phyloP scores from a whole-genome alignment of 2,113 vertebrate genomes.

The Elephantulus edwardii region DNA sequence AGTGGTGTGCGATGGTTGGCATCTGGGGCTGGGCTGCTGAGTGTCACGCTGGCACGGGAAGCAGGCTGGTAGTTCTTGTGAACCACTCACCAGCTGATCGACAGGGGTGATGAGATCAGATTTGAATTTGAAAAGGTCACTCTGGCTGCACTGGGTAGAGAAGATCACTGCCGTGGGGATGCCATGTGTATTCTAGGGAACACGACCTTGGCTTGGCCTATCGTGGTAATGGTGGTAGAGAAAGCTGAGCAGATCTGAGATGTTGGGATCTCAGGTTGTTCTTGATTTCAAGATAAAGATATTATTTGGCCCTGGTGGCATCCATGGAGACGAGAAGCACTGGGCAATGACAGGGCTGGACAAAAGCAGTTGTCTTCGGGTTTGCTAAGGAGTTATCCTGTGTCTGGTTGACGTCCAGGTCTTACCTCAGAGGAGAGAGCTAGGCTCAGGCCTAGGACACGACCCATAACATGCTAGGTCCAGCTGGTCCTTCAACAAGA shows the following conservation, averaged over 20 bases:
- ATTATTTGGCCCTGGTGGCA: background rate
- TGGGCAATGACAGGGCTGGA: background rate
- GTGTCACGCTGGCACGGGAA: no score
- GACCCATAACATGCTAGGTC: fast-evolving
- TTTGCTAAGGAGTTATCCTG: fast-evolving
- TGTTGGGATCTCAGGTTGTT: background rate
- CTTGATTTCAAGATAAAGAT: background rate
- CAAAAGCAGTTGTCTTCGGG: background rate
- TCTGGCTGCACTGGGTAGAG: no score
- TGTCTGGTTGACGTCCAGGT: background rate
- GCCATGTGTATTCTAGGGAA: no score
- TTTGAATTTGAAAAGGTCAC: no score
- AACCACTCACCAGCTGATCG: no score
- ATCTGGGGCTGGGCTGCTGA: no score
- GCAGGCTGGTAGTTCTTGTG: no score
- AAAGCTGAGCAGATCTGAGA: background rate
- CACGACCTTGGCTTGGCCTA: background rate
- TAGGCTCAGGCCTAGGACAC: background rate
- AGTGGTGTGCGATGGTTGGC: no score
- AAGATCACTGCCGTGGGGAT: no score
- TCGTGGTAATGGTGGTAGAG: background rate
- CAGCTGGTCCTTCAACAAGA: no score
- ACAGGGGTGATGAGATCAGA: no score
- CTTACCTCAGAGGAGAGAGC: background rate
- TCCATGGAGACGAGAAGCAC: background rate